These are phyloP conservation scores for Garrulus glandarius DNA, from an alignment of 2,797 vertebrate genomes.

Conservation along the genomic window DNA sequence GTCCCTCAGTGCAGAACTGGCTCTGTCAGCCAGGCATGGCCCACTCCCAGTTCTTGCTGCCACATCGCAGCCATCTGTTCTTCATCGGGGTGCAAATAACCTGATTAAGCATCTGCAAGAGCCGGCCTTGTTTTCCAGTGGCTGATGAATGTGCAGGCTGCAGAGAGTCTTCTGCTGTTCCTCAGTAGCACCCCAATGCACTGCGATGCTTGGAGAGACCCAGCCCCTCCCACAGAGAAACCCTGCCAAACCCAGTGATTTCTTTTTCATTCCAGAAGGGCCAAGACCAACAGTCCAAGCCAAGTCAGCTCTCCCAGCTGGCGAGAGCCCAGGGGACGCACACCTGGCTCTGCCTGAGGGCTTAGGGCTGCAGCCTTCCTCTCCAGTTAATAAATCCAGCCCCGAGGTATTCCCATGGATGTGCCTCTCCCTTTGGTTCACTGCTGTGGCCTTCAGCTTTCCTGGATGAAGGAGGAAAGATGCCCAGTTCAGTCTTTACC, in stretches of 20 bases:
- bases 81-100: neutral
- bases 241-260: neutral
- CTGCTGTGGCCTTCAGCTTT: neutral
- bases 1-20: neutral
- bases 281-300: neutral
- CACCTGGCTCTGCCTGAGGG: neutral
- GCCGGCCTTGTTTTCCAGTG: neutral
- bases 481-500: neutral
- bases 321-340: neutral
- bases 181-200: neutral
- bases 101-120: neutral
- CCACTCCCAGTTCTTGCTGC: neutral
- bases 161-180: neutral
- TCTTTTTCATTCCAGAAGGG: neutral
- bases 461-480: neutral
- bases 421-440: neutral
- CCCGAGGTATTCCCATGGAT: neutral
- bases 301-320: neutral
- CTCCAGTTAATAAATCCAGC: neutral
- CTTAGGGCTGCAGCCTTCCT: neutral
- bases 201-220: neutral
- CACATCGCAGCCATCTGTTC: neutral
- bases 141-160: neutral
- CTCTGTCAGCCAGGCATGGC: neutral
- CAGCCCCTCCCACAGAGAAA: neutral